A percentile compares a stretch with the other conserved stretches of the same genome.
Evolutionary conservation across 2,113 vertebrate species (phyloP).

Genomic region (Vanacampus margaritifer): DNA sequence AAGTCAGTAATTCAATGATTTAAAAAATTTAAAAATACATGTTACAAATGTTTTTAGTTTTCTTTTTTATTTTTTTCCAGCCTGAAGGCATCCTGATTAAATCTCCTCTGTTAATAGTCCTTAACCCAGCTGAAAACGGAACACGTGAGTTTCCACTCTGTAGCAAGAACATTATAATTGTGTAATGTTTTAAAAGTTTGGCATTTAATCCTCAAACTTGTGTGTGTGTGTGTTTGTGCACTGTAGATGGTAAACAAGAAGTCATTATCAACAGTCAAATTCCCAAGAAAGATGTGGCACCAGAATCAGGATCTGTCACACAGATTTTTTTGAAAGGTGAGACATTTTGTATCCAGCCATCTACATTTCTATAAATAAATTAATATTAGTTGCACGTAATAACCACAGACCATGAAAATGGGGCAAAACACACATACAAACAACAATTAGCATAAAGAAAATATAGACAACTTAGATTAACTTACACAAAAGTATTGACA

Average conservation of each 20-base stretch:
- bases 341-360: neutral
- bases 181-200: neutral
- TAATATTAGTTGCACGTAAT: no score
- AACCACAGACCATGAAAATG: no score
- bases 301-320: constrained; percentile 49
- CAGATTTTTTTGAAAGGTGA: constrained; percentile 70
- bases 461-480: no score
- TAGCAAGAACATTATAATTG: neutral
- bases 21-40: no score
- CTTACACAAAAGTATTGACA: no score
- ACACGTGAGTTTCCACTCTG: constrained; percentile 58
- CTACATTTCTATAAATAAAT: neutral
- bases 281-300: constrained; percentile 34
- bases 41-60: neutral
- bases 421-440: no score
- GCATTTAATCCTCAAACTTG: neutral
- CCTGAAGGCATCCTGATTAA: constrained; percentile 75
- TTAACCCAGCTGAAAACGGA: constrained; percentile 70
- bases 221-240: neutral
- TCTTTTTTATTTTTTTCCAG: constrained; percentile 52
- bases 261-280: constrained; percentile 44
- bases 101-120: constrained; percentile 25
- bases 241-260: constrained; percentile 49
- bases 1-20: no score
- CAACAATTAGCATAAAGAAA: no score